Percentiles rank a stretch among this genome's conserved stretches.
Conservation (phyloP, 1,140 invertebrate species). For the Zaprionus tsacasi region DNA sequence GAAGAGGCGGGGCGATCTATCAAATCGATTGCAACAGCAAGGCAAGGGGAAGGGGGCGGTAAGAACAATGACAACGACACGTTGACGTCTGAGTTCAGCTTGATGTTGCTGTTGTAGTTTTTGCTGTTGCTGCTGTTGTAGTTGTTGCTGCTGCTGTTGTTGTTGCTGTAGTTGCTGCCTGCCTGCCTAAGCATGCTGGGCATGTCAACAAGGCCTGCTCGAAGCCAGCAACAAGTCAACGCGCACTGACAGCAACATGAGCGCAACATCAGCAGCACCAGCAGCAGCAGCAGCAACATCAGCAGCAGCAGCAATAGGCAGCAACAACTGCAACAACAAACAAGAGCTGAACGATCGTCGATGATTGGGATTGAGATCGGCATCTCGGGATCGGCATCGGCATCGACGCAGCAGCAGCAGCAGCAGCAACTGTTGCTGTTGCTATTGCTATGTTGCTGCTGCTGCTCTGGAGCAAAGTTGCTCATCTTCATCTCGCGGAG, state of each 20-base stretch:
- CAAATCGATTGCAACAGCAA: conserved; percentile 48
- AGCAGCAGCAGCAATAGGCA: conserved; percentile 35
- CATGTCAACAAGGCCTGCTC: conserved; percentile 74
- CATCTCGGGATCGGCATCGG: conserved; percentile 56
- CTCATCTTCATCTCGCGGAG: conserved; percentile 71
- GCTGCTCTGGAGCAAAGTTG: conserved; percentile 36
- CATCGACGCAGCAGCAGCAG: conserved; percentile 3
- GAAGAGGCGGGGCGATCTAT: conserved; percentile 8
- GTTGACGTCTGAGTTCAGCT: conserved; percentile 62
- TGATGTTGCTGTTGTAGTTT: conserved; percentile 31
- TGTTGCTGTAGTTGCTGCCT: conserved; percentile 40
- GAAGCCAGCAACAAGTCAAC: conserved; percentile 67
- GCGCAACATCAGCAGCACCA: conserved; percentile 66
- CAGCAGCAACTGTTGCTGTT: not conserved
- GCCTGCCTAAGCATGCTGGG: conserved; percentile 76
- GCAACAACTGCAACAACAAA: conserved; percentile 38
- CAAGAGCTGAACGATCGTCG: conserved; percentile 58
- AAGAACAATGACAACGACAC: conserved; percentile 45
- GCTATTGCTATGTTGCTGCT: conserved; percentile 19
- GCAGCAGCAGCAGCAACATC: conserved; percentile 21
- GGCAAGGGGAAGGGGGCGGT: not conserved
- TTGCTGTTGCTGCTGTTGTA: conserved; percentile 51
- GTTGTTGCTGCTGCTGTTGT: conserved; percentile 41
- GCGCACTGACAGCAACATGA: conserved; percentile 76
- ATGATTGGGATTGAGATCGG: conserved; percentile 73